A percentile compares a stretch with the other conserved stretches of the same genome.
phyloP scores from a whole-genome alignment of 2,888 invertebrate genomes.

The Polia nebulosa region DNA sequence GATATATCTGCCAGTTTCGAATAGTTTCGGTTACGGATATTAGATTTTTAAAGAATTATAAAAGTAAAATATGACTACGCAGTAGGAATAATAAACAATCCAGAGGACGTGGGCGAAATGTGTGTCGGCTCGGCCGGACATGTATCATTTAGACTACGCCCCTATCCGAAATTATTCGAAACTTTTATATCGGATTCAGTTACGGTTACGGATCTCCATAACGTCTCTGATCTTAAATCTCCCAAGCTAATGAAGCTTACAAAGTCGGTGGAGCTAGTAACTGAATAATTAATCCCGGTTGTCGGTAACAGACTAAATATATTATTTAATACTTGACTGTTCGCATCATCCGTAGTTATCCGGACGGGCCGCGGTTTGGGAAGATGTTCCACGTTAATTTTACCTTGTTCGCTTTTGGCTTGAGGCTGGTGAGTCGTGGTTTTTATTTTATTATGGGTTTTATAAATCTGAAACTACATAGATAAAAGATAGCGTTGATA shows the following conservation, averaged over 20 bases:
- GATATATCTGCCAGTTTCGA: too few relatives aligned
- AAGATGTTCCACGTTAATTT: slow-evolving; percentile 70
- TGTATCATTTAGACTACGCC: too few relatives aligned
- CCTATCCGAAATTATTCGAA: too few relatives aligned
- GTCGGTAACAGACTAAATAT: slow-evolving; percentile 59
- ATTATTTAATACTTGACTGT: slow-evolving; percentile 70
- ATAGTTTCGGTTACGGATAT: too few relatives aligned
- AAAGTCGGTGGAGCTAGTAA: slow-evolving; percentile 40
- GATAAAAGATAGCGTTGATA: not conserved
- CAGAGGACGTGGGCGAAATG: too few relatives aligned
- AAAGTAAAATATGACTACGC: too few relatives aligned
- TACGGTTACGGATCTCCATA: too few relatives aligned
- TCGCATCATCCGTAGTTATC: slow-evolving; percentile 71
- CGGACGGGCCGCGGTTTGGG: slow-evolving; percentile 60
- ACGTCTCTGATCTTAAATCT: slow-evolving; percentile 22
- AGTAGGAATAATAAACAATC: too few relatives aligned
- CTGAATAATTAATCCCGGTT: slow-evolving; percentile 58
- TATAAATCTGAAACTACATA: not conserved
- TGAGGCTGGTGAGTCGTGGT: slow-evolving; percentile 29
- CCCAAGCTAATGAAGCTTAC: slow-evolving; percentile 44
- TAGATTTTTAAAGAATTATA: too few relatives aligned
- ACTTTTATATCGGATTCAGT: too few relatives aligned
- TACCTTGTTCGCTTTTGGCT: slow-evolving; percentile 54
- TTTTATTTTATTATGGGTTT: not conserved
- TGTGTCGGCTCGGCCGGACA: too few relatives aligned